Evolutionary conservation across 2,797 vertebrate genomes (phyloP), one percentile per base, ranked within the genome.

Genomic region (Heterohyrax brucei): DNA sequence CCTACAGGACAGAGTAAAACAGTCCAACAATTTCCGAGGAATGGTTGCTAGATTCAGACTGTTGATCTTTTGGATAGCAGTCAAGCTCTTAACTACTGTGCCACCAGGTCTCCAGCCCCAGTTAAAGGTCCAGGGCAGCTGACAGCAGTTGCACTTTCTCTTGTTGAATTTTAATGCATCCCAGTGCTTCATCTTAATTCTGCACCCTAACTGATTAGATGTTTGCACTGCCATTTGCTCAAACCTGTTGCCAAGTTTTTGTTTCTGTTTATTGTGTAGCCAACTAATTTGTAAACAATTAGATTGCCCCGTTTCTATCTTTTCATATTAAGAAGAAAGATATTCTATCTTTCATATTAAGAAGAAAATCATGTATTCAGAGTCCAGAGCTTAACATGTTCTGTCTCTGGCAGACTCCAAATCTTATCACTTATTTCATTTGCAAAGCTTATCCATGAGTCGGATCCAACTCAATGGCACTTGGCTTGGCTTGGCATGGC

Each of bases 211-310:
- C 59, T 48, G 33, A 39, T 73, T 66, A 72, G 24, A 46, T 62
- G 19, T 88, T 85, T 89, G 33, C n/a, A 70, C 48, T 28, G 48
- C 26, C 53, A 6, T 93, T 75, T 78, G 76, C 22, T 73, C 21
- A 96, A 30, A 62, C 48, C 46, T 16, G 7, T 46, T 86, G 44
- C 62, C 50, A 85, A 33, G 1, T 64, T 75, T 80, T n/a, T 77
- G 46, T 80, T 62, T 9, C 39, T 66, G 7, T 30, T 70, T 59
- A 89, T 94, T 94, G 53, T 70, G 56, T 30, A 80, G 26, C 62
- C 83, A 30, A 77, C 9, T 53, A 76, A 62, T 66, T 84, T 96
- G 46, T 90, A 92, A 87, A 94, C 48, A 50, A 95, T 76, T 76
- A 86, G 48, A 72, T 72, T 46, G 33, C 39, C 89, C 56, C 84